Evolutionary conservation across 1,140 invertebrate species (phyloP).

Genomic region (Pseudomyrmex gracilis): DNA sequence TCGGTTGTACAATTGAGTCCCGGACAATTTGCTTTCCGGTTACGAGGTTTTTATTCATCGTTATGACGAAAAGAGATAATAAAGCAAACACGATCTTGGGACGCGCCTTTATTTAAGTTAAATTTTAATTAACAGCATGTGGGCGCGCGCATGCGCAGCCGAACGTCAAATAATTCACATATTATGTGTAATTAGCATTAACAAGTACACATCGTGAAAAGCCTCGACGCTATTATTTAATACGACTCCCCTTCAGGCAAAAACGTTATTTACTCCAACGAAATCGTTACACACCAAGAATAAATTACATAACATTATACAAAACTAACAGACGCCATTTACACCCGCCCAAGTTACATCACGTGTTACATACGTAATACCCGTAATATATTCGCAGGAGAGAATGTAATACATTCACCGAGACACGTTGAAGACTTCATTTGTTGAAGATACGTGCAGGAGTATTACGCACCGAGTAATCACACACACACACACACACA

Average conservation of each 20-base stretch:
- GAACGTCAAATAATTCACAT: not conserved
- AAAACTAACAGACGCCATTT: constrained; percentile 29
- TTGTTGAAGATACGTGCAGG: not conserved
- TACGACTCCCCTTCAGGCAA: not conserved
- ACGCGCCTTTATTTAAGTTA: constrained; percentile 1
- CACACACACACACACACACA: not conserved
- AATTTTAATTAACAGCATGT: not conserved
- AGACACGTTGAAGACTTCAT: constrained; percentile 14
- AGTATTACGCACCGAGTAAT: not conserved
- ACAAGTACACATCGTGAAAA: not conserved
- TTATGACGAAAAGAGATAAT: not conserved
- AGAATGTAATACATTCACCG: not conserved
- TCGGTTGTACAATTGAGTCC: not conserved
- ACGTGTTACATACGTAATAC: not conserved
- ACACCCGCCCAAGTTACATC: not conserved
- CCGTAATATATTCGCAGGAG: not conserved
- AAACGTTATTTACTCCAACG: constrained; percentile 9
- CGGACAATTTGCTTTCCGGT: constrained; percentile 16
- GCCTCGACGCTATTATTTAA: not conserved
- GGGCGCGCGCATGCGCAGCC: not conserved
- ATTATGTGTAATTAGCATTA: not conserved
- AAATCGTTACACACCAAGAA: not conserved
- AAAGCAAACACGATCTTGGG: not conserved
- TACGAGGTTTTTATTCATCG: constrained; percentile 31
- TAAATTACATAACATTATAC: not conserved